Evolutionary conservation across 2,888 invertebrate species (phyloP).

Genomic region (Odontocerum albicorne): DNA sequence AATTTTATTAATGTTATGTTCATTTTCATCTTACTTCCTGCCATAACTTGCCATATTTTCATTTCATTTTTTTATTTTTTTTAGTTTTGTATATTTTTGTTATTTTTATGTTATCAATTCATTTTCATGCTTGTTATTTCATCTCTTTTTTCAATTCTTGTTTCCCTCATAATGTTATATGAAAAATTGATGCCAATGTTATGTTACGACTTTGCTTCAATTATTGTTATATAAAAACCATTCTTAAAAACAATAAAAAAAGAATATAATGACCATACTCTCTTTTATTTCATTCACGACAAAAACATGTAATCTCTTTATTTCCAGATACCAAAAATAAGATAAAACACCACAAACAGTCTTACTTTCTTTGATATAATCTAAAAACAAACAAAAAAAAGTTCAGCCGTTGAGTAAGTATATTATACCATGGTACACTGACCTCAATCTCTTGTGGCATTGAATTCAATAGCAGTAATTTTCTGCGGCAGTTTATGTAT

Average conservation of each 20-base stretch:
- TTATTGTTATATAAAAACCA: conserved; percentile 31
- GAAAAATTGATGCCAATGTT: conserved; percentile 35
- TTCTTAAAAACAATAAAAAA: conserved; percentile 26
- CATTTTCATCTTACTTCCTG: conserved; percentile 22
- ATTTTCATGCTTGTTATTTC: conserved; percentile 1
- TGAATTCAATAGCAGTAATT: too few relatives aligned
- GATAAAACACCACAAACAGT: too few relatives aligned
- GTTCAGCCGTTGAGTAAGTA: too few relatives aligned
- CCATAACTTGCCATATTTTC: conserved; percentile 33
- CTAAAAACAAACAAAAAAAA: too few relatives aligned
- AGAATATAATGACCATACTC: conserved; percentile 8
- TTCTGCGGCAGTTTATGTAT: too few relatives aligned
- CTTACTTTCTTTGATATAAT: too few relatives aligned
- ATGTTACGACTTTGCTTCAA: conserved; percentile 35
- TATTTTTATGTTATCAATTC: conserved; percentile 12
- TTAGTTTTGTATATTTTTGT: conserved; percentile 21
- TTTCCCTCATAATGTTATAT: not conserved
- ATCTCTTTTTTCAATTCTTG: not conserved
- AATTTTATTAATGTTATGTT: conserved; percentile 30
- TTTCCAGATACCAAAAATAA: too few relatives aligned
- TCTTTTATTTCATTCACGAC: not conserved
- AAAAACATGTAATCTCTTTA: conserved; percentile 1
- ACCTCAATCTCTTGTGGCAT: too few relatives aligned
- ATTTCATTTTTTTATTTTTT: conserved; percentile 22
- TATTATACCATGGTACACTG: too few relatives aligned